Evolutionary conservation across 2,888 invertebrate species (phyloP).

Genomic region (Steinernema scapterisci): DNA sequence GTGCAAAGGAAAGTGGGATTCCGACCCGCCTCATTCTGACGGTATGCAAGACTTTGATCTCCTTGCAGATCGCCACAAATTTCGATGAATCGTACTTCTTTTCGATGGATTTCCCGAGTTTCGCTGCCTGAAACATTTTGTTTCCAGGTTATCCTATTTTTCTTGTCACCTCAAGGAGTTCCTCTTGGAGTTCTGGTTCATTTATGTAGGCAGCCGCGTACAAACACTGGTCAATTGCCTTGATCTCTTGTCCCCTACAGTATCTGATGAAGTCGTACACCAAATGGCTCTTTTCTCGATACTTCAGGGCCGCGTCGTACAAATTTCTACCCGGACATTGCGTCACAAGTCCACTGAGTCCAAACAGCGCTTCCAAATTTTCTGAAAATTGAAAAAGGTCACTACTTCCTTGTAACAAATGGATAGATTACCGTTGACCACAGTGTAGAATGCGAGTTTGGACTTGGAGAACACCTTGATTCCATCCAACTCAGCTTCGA

Average conservation of each 20-base stretch:
- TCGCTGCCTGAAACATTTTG: background rate
- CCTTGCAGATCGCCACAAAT: constrained; percentile 39
- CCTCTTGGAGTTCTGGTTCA: constrained; percentile 37
- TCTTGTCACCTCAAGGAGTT: constrained; percentile 38
- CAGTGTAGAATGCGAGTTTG: constrained; percentile 22
- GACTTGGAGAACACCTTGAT: constrained; percentile 14
- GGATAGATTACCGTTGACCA: constrained; percentile 18
- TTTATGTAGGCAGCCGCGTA: constrained; percentile 44
- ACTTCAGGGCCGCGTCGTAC: constrained; percentile 37
- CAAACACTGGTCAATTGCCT: constrained; percentile 45
- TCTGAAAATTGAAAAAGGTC: constrained; percentile 32
- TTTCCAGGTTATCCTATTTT: too few species aligned
- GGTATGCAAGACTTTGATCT: constrained; percentile 42
- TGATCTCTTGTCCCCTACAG: constrained; percentile 34
- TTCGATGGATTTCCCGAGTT: constrained; percentile 23
- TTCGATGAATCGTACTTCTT: constrained; percentile 37
- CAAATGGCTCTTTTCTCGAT: constrained; percentile 37
- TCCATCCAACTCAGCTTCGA: constrained; percentile 33
- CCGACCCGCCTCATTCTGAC: constrained; percentile 39
- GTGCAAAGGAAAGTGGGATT: constrained; percentile 44
- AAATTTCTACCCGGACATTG: constrained; percentile 42
- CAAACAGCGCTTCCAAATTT: constrained; percentile 38
- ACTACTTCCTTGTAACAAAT: background rate
- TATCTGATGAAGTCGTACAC: constrained; percentile 41
- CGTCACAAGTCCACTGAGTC: constrained; percentile 35